Conservation (phyloP, 2,113 vertebrate genomes). For the Aegithalos caudatus region DNA sequence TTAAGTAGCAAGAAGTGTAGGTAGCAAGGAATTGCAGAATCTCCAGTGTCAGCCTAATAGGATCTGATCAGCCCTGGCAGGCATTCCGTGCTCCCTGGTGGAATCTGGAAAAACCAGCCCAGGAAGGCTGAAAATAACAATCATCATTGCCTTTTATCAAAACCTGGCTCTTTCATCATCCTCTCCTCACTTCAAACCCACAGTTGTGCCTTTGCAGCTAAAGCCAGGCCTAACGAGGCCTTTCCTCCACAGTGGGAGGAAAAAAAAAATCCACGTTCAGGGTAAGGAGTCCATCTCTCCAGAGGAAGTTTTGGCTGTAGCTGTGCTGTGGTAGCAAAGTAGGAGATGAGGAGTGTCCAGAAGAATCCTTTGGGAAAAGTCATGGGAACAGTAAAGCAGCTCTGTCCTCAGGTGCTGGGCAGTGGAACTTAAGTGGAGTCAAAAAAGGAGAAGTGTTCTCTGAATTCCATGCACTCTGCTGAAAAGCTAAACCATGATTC, state of each 20-base stretch:
- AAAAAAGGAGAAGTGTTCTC: background rate
- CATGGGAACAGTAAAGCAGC: background rate
- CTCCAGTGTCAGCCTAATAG: background rate
- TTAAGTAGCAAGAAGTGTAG: background rate
- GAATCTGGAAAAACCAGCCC: constrained; percentile 2
- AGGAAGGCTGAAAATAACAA: background rate
- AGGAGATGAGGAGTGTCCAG: background rate
- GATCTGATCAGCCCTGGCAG: background rate
- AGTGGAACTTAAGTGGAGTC: background rate
- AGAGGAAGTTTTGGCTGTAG: background rate
- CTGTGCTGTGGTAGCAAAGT: background rate
- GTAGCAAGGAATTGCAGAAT: background rate
- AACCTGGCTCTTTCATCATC: background rate
- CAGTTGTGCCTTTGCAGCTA: background rate
- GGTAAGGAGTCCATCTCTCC: background rate
- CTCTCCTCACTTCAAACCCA: background rate
- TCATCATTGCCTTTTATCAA: background rate
- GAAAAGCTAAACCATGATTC: background rate
- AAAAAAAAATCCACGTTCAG: background rate
- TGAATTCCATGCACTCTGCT: background rate
- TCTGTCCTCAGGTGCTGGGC: background rate
- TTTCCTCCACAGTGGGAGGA: background rate
- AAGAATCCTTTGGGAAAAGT: background rate
- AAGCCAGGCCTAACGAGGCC: background rate
- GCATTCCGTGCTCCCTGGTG: background rate